These are phyloP conservation scores for Archivesica marissinica DNA, from an alignment of 1,140 invertebrate genomes.

Conservation along the genomic window DNA sequence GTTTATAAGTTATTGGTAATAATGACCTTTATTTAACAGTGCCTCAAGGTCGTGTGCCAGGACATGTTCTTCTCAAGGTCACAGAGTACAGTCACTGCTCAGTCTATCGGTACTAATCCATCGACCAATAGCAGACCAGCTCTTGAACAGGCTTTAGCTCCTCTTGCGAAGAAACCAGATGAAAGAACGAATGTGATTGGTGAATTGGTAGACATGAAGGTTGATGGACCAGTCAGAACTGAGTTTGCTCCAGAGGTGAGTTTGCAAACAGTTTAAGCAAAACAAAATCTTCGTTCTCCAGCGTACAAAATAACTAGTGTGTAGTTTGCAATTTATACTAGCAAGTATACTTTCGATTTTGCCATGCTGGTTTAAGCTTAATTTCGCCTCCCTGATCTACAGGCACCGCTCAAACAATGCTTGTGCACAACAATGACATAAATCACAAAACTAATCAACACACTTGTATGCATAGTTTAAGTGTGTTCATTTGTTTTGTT, in stretches of 20 bases:
- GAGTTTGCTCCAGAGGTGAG: slow-evolving; percentile 76
- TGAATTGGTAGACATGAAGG: slow-evolving; percentile 78
- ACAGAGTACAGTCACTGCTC: slow-evolving; percentile 65
- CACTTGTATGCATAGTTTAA: no score
- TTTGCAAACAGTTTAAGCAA: background rate
- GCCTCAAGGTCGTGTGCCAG: slow-evolving; percentile 78
- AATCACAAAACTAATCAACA: no score
- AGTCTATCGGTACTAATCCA: slow-evolving; percentile 62
- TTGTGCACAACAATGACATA: no score
- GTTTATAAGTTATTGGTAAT: no score
- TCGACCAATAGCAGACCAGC: slow-evolving; percentile 66
- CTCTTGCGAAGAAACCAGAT: slow-evolving; percentile 66
- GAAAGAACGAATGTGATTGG: slow-evolving; percentile 74
- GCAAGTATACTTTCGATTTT: no score
- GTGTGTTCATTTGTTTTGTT: no score
- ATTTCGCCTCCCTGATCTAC: no score
- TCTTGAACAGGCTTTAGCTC: slow-evolving; percentile 75
- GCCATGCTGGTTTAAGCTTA: no score
- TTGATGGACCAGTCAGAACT: slow-evolving; percentile 69
- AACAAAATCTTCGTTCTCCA: background rate
- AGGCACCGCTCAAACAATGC: no score
- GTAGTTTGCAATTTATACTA: no score
- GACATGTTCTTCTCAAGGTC: slow-evolving; percentile 83
- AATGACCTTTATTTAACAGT: slow-evolving; percentile 66
- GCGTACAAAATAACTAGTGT: background rate